A percentile compares a stretch with the other conserved stretches of the same genome.
These are phyloP conservation scores for Pinctada fucata DNA, from an alignment of 2,888 invertebrate species.

Conservation along the genomic window DNA sequence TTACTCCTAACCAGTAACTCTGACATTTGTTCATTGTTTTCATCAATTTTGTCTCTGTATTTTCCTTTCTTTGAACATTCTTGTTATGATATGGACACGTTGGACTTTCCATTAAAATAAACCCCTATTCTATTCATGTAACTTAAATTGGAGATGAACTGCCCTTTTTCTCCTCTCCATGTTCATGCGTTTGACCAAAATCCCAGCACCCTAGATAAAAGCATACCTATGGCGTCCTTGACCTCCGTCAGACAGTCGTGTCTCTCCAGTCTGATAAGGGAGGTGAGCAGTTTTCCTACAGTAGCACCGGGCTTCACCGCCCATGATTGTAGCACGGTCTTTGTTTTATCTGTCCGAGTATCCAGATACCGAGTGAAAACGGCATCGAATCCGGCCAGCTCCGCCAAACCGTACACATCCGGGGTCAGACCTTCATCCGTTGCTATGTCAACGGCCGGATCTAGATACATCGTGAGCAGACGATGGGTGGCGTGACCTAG, in stretches of 20 bases:
- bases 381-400: conserved; percentile 39
- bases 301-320: conserved; percentile 25
- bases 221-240: too few relatives aligned
- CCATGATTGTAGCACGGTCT: conserved; percentile 31
- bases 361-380: conserved; percentile 29
- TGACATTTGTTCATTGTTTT: too few relatives aligned
- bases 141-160: too few relatives aligned
- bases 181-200: too few relatives aligned
- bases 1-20: too few relatives aligned
- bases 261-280: conserved; percentile 28
- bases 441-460: conserved; percentile 25
- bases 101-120: too few relatives aligned
- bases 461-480: conserved; percentile 28
- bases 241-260: conserved; percentile 9
- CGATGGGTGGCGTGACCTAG: conserved; percentile 28
- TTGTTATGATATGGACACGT: too few relatives aligned
- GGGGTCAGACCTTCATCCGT: conserved; percentile 26
- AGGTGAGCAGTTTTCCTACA: conserved; percentile 27
- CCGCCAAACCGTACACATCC: conserved; percentile 37
- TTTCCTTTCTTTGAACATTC: too few relatives aligned
- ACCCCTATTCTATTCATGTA: too few relatives aligned
- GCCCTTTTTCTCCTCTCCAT: too few relatives aligned
- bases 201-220: too few relatives aligned
- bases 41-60: too few relatives aligned
- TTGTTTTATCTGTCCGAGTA: conserved; percentile 28